phyloP scores from a whole-genome alignment of 2,113 vertebrate species.

The Buteo buteo region DNA sequence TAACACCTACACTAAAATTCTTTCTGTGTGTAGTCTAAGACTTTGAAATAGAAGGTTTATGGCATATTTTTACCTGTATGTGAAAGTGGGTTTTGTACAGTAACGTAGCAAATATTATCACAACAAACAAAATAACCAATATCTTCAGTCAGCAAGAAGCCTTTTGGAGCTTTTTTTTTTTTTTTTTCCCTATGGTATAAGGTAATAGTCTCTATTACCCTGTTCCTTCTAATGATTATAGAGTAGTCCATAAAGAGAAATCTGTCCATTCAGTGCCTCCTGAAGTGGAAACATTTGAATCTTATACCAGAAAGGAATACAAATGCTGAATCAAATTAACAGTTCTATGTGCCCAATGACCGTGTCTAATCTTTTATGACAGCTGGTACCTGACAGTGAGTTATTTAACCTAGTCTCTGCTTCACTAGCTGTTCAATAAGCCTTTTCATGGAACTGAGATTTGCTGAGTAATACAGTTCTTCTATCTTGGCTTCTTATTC shows the following conservation, averaged over 20 bases:
- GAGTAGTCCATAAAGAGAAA: constrained; percentile 5
- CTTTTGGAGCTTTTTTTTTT: background rate
- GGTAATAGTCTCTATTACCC: background rate
- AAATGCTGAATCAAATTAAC: constrained; percentile 65
- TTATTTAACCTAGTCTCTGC: constrained; percentile 66
- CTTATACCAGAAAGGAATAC: constrained; percentile 44
- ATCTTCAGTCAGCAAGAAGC: background rate
- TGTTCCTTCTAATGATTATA: constrained; percentile 4
- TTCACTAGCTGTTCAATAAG: constrained; percentile 69
- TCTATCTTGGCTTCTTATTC: constrained; percentile 29
- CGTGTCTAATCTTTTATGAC: constrained; percentile 72
- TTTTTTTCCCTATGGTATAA: background rate
- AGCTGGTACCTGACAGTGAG: constrained; percentile 72
- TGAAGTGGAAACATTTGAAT: constrained; percentile 49
- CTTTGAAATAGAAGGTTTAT: background rate
- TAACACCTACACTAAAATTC: background rate
- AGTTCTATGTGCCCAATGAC: constrained; percentile 44
- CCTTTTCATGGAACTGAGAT: constrained; percentile 52
- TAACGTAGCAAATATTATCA: background rate
- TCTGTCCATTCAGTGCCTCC: background rate
- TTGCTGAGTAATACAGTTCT: constrained; percentile 63
- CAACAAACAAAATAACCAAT: background rate
- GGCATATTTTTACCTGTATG: background rate
- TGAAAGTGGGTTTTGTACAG: background rate
- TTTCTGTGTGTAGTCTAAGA: background rate